Percentiles rank a stretch among this genome's conserved stretches.
Conservation (phyloP, 2,797 vertebrate genomes). For the Microctenopoma steveboyesi region DNA sequence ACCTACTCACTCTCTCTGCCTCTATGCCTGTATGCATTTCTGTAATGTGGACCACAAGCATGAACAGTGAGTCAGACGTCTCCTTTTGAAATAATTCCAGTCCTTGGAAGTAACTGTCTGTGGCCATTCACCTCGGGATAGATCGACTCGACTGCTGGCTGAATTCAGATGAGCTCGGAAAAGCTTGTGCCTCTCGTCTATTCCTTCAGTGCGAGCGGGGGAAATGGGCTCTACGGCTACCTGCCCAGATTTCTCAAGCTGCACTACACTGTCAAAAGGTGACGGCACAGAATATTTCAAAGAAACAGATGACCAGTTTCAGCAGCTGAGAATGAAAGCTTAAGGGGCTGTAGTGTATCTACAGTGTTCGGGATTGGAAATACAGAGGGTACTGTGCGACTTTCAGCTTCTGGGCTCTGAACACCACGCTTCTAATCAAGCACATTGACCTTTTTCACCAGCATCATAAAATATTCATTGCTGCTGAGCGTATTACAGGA, state of each 20-base stretch:
- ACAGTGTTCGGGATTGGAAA: slow-evolving; percentile 17
- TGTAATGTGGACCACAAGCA: slow-evolving; percentile 51
- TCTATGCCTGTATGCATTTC: slow-evolving; percentile 45
- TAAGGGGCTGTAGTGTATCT: slow-evolving; percentile 16
- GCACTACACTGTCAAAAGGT: slow-evolving; percentile 37
- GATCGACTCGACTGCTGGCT: slow-evolving; percentile 68
- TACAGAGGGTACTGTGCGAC: slow-evolving; percentile 21
- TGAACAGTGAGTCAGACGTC: slow-evolving; percentile 48
- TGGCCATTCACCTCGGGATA: slow-evolving; percentile 74
- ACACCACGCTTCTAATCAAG: slow-evolving; percentile 55
- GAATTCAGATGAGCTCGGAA: slow-evolving; percentile 82
- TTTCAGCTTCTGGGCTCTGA: slow-evolving; percentile 34
- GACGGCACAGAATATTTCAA: slow-evolving; percentile 32
- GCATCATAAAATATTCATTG: slow-evolving; percentile 79
- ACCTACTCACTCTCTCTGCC: slow-evolving; percentile 27
- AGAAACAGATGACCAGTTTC: slow-evolving; percentile 40
- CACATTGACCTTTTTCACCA: slow-evolving; percentile 69
- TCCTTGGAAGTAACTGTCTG: slow-evolving; percentile 68
- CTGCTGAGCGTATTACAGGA: slow-evolving; percentile 51
- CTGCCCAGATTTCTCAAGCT: slow-evolving; percentile 40
- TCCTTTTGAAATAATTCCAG: slow-evolving; percentile 73
- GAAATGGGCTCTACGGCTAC: slow-evolving; percentile 20
- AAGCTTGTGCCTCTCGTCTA: slow-evolving; percentile 28
- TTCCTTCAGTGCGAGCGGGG: slow-evolving; percentile 23
- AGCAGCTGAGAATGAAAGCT: slow-evolving; percentile 32